Base-by-base conservation (phyloP, 2,113 vertebrate species). In the Oreocharis arfaki region DNA sequence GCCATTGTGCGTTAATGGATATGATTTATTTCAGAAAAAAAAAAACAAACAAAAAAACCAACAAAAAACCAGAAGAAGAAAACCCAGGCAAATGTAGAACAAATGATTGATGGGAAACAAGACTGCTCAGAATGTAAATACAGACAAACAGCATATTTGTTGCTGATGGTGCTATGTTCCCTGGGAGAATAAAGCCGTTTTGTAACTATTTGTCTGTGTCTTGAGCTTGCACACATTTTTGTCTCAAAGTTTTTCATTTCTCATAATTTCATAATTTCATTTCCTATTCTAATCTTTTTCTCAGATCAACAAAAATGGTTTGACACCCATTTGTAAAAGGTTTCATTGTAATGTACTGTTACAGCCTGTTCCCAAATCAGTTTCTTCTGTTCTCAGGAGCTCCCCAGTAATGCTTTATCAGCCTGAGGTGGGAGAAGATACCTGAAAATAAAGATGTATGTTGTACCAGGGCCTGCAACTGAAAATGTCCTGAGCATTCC, bases 41-140 rank as follows among this genome's bases (percentile, higher is more conserved):
- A 19, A 18, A 3, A 4, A 1, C 7, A 39, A 24, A 47, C 28
- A 42, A 42, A 17, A 33, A 3, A 4, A 1, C 7, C 49, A 24
- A 47, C 28, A 42, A 42, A 17, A 33, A 53, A 8, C 22, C 50
- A 13, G 15, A 69, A 87, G 13, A 37, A 50, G 55, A 70, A 93
- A 87, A 67, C 4, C 9, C 64, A 69, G 77, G 33, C n/a, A 96
- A 93, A 94, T 65, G 17, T 27, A 84, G 20, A 53, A 28, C 44
- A 39, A 49, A 20, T 86, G 76, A 85, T 90, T 94, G 89, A 92
- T 10, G 2, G 57, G 63, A 86, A 93, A 46, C 44, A 39, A 23
- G 41, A 46, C 47, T 77, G 32, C 42, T 63, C 91, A 80, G 78
- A 91, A 91, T 92, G 82, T 93, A 96, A 96, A 95, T 90, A 96